phyloP scores from a whole-genome alignment of 2,797 vertebrate genomes.

The Tiaroga cobitis region DNA sequence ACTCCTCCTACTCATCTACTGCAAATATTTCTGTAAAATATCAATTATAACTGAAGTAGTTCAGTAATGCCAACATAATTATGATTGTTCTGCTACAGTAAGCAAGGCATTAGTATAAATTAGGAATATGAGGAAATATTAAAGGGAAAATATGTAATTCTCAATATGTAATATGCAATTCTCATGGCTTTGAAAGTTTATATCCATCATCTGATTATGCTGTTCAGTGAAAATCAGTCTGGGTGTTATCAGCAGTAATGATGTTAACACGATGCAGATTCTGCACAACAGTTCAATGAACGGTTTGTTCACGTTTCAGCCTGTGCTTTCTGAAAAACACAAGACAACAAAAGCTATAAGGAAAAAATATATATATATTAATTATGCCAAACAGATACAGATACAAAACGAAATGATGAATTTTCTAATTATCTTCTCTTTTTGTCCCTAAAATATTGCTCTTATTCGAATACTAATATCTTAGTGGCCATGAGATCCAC shows the following conservation, averaged over 20 bases:
- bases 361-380: slow-evolving; percentile 68
- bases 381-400: slow-evolving; percentile 67
- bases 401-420: slow-evolving; percentile 70
- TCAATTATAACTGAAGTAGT: background rate
- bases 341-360: slow-evolving; percentile 69
- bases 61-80: slow-evolving; percentile 5
- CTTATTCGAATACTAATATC: slow-evolving; percentile 1
- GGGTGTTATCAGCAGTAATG: slow-evolving; percentile 55
- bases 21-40: background rate
- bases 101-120: background rate
- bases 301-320: slow-evolving; percentile 60
- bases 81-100: slow-evolving; percentile 6
- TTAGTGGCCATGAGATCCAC: background rate
- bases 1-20: background rate
- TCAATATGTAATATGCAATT: slow-evolving; percentile 27
- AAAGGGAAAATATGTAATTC: slow-evolving; percentile 31
- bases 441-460: slow-evolving; percentile 65
- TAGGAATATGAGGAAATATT: background rate
- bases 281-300: slow-evolving; percentile 56
- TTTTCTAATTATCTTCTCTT: slow-evolving; percentile 64
- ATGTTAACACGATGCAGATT: slow-evolving; percentile 57
- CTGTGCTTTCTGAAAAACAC: slow-evolving; percentile 61
- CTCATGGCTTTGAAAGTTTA: slow-evolving; percentile 30
- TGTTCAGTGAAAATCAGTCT: slow-evolving; percentile 3
- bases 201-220: slow-evolving; percentile 27